Conservation (phyloP, 92 coral and sea anemone species). For the Phenganax stokvisi region DNA sequence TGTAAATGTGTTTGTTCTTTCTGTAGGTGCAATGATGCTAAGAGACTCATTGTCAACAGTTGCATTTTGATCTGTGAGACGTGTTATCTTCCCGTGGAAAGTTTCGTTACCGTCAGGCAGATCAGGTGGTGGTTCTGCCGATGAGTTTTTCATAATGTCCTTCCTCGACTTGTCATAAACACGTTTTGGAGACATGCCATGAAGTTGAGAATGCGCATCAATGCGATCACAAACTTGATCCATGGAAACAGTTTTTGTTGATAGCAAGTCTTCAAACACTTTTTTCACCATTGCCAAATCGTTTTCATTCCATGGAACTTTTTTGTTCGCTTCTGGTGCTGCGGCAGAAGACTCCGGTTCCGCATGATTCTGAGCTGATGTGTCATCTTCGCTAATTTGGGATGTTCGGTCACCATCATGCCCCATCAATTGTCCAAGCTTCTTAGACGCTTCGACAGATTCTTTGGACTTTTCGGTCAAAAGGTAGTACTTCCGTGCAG, state of each 20-base stretch:
- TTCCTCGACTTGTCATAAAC: conserved; percentile 1
- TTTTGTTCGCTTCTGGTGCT: not conserved
- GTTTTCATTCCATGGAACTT: conserved; percentile 3
- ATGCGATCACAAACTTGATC: not conserved
- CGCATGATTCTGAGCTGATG: not conserved
- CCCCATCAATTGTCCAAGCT: not conserved
- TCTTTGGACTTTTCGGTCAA: not conserved
- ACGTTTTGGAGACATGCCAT: conserved; percentile 1
- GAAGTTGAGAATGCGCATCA: not conserved
- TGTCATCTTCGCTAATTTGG: not conserved
- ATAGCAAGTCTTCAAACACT: not conserved
- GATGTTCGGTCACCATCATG: not conserved
- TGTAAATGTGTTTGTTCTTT: too few species aligned
- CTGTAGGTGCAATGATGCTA: too few species aligned
- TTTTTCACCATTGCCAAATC: not conserved
- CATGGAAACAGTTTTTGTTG: not conserved
- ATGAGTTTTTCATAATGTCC: not conserved
- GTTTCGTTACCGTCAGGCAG: not conserved
- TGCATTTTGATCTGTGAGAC: not conserved
- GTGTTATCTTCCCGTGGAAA: not conserved
- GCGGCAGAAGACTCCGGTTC: not conserved
- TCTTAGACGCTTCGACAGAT: conserved; percentile 20
- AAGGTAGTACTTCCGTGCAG: conserved; percentile 15
- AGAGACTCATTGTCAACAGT: not conserved
- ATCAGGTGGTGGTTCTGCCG: not conserved